Base-by-base conservation (phyloP, 1,140 invertebrate genomes). In the Homalodisca vitripennis region DNA sequence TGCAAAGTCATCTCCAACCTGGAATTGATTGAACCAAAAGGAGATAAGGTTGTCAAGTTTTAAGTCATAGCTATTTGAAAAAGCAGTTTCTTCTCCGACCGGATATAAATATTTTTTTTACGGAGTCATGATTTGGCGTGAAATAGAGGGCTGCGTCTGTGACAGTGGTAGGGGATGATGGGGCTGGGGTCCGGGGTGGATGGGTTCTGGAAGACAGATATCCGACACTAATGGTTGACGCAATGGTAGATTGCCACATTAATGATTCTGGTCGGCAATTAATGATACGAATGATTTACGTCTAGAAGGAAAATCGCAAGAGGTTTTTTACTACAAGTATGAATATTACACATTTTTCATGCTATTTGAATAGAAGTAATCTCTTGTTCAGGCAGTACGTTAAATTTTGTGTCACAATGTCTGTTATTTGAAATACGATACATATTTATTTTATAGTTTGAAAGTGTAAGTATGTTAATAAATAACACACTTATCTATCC, bases 81-180 rank as follows among this genome's bases (percentile, higher is more conserved):
- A 30, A 60, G 29, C 29, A 27, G n/a, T 13, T 22, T 60, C 27
- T 30, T 27, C 27, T 30, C 22, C 22, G 14, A 30, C 55, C 55
- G 55, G 55, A 60, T 27, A 60, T 60, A 60, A 60, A 24, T 26
- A 10, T 60, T 60, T 60, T 60, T 60, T 60, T 13, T 12, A 6
- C 14, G 22, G 26, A 30, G 13, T 17, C 6, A 30, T 60, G 22
- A 60, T 60, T 13, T n/a, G 26, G 55, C 55, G 55, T 60, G 55
- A 60, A 60, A 60, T 60, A n/a, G 55, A 60, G 55, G 55, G 48
- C 48, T 22, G 2, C 3, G 6, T 3, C 14, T 12, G 48, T n/a
- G n/a, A n/a, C n/a, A n/a, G n/a, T n/a, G n/a, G 34, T 41, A 41
- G 17, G 17, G 34, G 34, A 41, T 17, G 17, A 6, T 17, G 6